Percentiles rank a stretch among this genome's conserved stretches.
Evolutionary conservation across 2,113 vertebrate species (phyloP).

Genomic region (Alouatta palliata): DNA sequence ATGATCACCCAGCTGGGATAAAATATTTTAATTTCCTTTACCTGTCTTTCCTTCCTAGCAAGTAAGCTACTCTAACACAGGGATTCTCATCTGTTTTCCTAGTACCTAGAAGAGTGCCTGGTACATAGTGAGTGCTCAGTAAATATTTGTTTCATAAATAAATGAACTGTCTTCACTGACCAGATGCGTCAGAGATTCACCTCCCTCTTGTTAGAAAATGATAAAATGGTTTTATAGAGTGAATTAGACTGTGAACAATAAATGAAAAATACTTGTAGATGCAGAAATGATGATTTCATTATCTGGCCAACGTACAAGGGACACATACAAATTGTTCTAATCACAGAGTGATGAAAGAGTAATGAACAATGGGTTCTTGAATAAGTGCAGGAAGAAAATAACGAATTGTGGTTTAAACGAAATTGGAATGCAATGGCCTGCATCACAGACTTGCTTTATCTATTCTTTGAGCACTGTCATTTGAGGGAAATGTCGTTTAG

Average conservation of each 20-base stretch:
- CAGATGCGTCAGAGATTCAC: constrained; percentile 76
- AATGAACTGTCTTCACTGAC: constrained; percentile 31
- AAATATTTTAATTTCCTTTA: no score
- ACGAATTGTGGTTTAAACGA: constrained; percentile 86
- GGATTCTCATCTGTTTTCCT: neutral
- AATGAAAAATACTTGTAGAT: constrained; percentile 84
- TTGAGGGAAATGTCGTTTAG: constrained; percentile 73
- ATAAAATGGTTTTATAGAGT: constrained; percentile 82
- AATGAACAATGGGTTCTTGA: constrained; percentile 87
- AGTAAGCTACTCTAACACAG: neutral
- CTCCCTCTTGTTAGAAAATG: constrained; percentile 80
- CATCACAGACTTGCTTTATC: constrained; percentile 83
- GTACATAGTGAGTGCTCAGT: neutral
- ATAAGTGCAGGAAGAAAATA: constrained; percentile 86
- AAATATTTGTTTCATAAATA: constrained; percentile 40
- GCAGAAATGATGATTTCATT: constrained; percentile 88
- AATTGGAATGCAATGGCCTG: constrained; percentile 83
- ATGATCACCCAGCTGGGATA: no score
- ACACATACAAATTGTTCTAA: constrained; percentile 89
- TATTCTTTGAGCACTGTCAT: constrained; percentile 74
- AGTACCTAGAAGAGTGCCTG: neutral
- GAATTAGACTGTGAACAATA: constrained; percentile 83
- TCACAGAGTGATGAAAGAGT: constrained; percentile 86
- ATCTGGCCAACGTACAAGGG: constrained; percentile 85
- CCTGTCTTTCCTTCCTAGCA: neutral